These are phyloP conservation scores for Barypeithes pellucidus DNA, from an alignment of 2,888 invertebrate genomes.

Conservation along the genomic window DNA sequence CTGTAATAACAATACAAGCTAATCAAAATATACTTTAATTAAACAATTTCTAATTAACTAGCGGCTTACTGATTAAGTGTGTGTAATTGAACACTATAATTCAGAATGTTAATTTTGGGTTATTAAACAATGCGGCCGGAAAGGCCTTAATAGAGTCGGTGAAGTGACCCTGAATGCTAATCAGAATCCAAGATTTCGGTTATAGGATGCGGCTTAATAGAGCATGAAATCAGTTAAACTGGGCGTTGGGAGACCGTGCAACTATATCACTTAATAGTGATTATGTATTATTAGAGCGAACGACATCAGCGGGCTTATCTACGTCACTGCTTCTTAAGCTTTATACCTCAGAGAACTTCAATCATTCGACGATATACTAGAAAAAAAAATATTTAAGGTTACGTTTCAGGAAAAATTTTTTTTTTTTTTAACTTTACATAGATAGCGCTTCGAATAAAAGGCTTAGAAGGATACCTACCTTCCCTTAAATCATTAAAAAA, in stretches of 20 bases:
- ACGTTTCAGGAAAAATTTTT: too few species aligned
- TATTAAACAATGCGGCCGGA: constrained; percentile 47
- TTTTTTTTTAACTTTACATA: too few species aligned
- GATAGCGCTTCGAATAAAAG: too few species aligned
- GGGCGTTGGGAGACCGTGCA: constrained; percentile 26
- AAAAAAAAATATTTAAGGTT: too few species aligned
- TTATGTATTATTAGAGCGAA: background rate
- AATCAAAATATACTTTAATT: constrained; percentile 15
- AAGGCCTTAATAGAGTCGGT: constrained; percentile 46
- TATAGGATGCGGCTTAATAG: constrained; percentile 43
- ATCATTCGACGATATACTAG: too few species aligned
- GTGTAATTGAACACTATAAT: constrained; percentile 37
- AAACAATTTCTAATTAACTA: constrained; percentile 33
- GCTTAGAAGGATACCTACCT: too few species aligned
- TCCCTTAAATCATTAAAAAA: too few species aligned
- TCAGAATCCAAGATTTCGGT: constrained; percentile 43
- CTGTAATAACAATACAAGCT: too few species aligned
- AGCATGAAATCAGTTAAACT: constrained; percentile 41
- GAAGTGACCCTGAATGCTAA: constrained; percentile 45
- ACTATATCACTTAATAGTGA: background rate
- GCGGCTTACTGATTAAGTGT: constrained; percentile 38
- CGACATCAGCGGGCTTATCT: too few species aligned
- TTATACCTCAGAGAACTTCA: too few species aligned
- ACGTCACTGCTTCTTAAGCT: background rate
- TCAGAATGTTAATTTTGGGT: constrained; percentile 45